These are phyloP conservation scores for Ariolimax columbianus DNA, from an alignment of 2,888 invertebrate genomes.

Conservation along the genomic window DNA sequence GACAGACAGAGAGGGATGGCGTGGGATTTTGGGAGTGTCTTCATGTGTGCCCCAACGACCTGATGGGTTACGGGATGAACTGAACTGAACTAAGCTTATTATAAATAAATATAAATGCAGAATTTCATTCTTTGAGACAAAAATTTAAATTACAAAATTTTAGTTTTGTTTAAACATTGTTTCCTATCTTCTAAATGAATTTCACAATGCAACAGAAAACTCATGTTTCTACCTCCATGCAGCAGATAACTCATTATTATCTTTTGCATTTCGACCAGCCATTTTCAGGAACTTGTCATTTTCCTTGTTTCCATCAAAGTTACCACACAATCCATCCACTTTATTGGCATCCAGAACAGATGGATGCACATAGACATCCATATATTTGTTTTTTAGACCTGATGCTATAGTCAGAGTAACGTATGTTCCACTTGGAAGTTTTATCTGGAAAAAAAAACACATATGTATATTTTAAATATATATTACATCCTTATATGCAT, in stretches of 20 bases:
- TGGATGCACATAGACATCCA: slow-evolving; percentile 67
- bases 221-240: slow-evolving; percentile 61
- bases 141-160: too few species aligned
- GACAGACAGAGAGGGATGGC: too few species aligned
- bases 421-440: slow-evolving; percentile 59
- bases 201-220: background rate
- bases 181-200: too few species aligned
- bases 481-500: too few species aligned
- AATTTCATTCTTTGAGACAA: background rate
- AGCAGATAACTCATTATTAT: slow-evolving; percentile 55
- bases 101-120: too few species aligned
- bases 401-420: slow-evolving; percentile 53
- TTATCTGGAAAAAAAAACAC: slow-evolving; percentile 51
- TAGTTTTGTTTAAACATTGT: too few species aligned
- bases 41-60: too few species aligned
- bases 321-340: slow-evolving; percentile 71
- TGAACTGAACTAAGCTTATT: too few species aligned
- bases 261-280: slow-evolving; percentile 42
- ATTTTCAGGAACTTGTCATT: slow-evolving; percentile 63
- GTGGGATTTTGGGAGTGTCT: too few species aligned
- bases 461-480: background rate
- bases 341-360: slow-evolving; percentile 61
- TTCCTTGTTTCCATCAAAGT: slow-evolving; percentile 62
- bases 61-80: too few species aligned
- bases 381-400: slow-evolving; percentile 51